Percentiles rank a stretch among this genome's conserved stretches.
phyloP scores from a whole-genome alignment of 2,797 vertebrate species.

The Anguilla pacifica region DNA sequence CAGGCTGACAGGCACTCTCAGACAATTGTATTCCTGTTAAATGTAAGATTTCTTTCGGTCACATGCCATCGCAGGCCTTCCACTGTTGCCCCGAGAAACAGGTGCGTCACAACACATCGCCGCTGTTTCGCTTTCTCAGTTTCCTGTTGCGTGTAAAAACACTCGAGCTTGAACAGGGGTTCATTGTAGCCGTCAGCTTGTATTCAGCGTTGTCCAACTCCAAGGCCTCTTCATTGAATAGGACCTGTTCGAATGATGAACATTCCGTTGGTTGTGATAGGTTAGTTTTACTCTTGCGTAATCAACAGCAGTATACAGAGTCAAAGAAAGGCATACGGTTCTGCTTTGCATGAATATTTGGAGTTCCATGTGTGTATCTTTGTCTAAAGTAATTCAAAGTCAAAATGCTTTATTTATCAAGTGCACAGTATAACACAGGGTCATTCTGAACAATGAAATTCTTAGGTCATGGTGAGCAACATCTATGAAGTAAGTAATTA shows the following conservation, averaged over 20 bases:
- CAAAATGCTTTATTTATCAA: too few relatives aligned
- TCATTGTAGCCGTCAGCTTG: background rate
- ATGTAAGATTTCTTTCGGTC: constrained; percentile 28
- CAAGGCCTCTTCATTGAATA: background rate
- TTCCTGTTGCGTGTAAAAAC: background rate
- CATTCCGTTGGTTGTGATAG: background rate
- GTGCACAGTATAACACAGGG: too few relatives aligned
- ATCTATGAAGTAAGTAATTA: background rate
- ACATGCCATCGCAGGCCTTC: constrained; percentile 16
- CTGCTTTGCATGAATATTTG: background rate
- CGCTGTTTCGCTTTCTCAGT: constrained; percentile 12
- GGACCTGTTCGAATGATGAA: background rate
- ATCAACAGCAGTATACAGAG: background rate
- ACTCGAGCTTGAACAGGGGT: background rate
- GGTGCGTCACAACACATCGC: background rate
- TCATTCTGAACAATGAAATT: too few relatives aligned
- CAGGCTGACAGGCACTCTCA: constrained; percentile 30
- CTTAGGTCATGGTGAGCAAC: too few relatives aligned
- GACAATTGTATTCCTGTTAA: constrained; percentile 29
- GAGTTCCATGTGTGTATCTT: background rate
- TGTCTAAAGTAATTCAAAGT: background rate
- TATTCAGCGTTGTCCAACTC: background rate
- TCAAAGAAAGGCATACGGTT: background rate
- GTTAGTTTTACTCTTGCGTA: background rate
- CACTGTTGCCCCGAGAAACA: background rate